Evolutionary conservation across 2,797 vertebrate species (phyloP), one percentile per base, ranked within the genome.

Genomic region (Eurystomus glaucurus): DNA sequence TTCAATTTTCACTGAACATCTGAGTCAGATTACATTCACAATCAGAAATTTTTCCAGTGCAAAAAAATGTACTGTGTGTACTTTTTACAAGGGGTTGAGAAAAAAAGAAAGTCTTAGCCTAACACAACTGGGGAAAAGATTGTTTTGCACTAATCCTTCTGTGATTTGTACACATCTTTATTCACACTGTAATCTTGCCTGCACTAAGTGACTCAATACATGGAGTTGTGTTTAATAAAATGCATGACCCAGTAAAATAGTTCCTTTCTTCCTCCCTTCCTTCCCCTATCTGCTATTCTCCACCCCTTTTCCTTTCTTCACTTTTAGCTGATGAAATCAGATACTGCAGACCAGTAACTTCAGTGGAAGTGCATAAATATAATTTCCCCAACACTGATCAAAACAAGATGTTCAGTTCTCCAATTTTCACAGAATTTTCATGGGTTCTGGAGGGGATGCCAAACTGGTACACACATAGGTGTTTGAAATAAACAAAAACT

Each of bases 11-110:
- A n/a, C 19, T 39, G 29, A 54, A 66, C 5, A 23, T 37, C 20
- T 68, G 20, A 88, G 43, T 3, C 29, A 91, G 33, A 54, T n/a
- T 15, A 26, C 21, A 71, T 21, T 55, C 8, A 68, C 82, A 92
- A 62, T 28, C 7, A 62, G 11, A 51, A 9, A 0, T 8, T 57
- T 83, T 50, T 66, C 22, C 28, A 13, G 3, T 48, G 8, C 4
- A 54, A 77, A 92, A 80, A 48, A 6, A n/a, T n/a, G 1, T 22
- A 28, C 4, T 21, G 1, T 26, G 7, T 14, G 8, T 5, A 16
- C 46, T 33, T 57, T 55, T 21, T 57, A 57, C 54, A 23, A 43
- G 5, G 0, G 1, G 0, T 39, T 60, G 13, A 25, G 25, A 20
- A 66, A 66, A 2, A 19, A 51, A 51, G 74, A 43, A 2, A 14